Base-by-base conservation (phyloP, 23 tunicate species). In the Botrylloides violaceus region DNA sequence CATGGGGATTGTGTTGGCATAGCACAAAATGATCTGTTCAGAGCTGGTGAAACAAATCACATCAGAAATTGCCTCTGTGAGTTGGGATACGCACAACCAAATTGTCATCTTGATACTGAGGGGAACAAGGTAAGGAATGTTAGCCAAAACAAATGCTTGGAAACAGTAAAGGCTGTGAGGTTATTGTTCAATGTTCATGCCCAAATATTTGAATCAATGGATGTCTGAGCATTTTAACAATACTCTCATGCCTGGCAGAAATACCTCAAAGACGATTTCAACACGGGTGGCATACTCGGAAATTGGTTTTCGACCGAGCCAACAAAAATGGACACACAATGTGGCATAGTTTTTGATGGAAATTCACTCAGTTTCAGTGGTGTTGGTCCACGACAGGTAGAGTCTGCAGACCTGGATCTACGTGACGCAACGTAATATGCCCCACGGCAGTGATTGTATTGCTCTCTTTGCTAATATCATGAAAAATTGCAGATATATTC, bases 321-420 rank as follows among this genome's bases (percentile, higher is more conserved):
- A 2, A 80, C 58, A 19, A 73, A 64, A 39, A 48, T 58, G 24
- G 38, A 39, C 4, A 31, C 31, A 2, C 37, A 70, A n/a, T 90
- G 97, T 74, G 97, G 97, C 15, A 28, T 23, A 9, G 39, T 90
- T 18, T 32, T 76, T 26, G 97, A 90, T 73, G 90, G 90, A 0
- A 0, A 9, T 22, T 56, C 90, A 3, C 26, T 83, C 65, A 18
- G 24, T 26, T 90, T 90, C 49, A 81, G 79, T 43, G 97, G 90
- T 4, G 79, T 75, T 61, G 97, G 90, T n/a, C 83, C 85, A 0
- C 53, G 88, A 29, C 97, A 90, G 56, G 76, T 62, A 4, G 85
- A 76, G 29, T 78, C 97, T 32, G 62, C 32, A 1, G 85, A 79
- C 29, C 36, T 90, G 34, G 85, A 90, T 34, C 74, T 90, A 1